Conservation (phyloP, 2,888 invertebrate genomes). For the Drosophila limbata region DNA sequence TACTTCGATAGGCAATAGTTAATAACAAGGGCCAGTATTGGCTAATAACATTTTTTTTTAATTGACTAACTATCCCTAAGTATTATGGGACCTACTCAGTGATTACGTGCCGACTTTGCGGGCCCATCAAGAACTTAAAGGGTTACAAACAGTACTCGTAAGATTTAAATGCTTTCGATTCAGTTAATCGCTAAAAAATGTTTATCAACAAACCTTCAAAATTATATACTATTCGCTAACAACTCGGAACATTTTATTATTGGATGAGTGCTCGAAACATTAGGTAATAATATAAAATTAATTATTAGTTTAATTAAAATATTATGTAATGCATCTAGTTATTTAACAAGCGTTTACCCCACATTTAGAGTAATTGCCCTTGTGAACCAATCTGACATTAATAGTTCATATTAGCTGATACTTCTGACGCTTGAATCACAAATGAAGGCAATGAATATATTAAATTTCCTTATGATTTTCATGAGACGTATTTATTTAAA, state of each 20-base stretch:
- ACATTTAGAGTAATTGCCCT: slow-evolving; percentile 6
- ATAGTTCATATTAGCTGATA: not conserved
- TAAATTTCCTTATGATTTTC: not conserved
- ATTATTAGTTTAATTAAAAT: not conserved
- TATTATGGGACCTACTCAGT: not conserved
- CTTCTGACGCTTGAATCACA: not conserved
- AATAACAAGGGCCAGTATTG: not conserved
- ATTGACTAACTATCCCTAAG: not conserved
- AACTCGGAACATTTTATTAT: not conserved
- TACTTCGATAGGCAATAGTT: not conserved
- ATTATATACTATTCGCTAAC: not conserved
- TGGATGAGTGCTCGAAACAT: not conserved
- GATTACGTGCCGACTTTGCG: not conserved
- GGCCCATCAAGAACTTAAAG: not conserved
- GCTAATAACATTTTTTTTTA: not conserved
- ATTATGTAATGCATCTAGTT: not conserved
- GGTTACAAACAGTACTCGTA: not conserved
- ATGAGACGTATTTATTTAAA: not conserved
- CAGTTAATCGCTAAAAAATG: not conserved
- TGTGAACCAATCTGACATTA: not conserved
- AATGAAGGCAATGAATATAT: not conserved
- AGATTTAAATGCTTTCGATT: not conserved
- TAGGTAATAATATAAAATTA: not conserved
- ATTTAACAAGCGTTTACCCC: not conserved
- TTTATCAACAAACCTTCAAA: not conserved